Percentiles rank a stretch among this genome's conserved stretches.
Conservation (phyloP, 2,113 vertebrate genomes). For the Megalops atlanticus region DNA sequence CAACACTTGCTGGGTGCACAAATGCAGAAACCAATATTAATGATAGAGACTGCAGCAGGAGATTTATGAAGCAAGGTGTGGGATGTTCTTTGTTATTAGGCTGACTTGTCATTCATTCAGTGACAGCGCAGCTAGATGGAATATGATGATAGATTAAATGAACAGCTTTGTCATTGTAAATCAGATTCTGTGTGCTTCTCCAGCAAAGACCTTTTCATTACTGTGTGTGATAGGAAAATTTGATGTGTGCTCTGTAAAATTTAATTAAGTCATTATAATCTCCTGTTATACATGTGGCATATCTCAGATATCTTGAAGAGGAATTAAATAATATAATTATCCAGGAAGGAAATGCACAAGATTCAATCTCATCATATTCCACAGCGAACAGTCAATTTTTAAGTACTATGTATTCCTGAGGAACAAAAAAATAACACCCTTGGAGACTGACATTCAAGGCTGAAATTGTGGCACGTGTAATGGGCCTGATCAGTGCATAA, state of each 20-base stretch:
- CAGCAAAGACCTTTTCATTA: conserved; percentile 28
- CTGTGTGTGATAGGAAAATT: conserved; percentile 22
- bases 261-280: conserved; percentile 42
- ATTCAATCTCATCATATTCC: conserved; percentile 25
- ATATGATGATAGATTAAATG: conserved; percentile 27
- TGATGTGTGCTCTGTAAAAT: conserved; percentile 35
- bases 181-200: conserved; percentile 22
- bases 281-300: conserved; percentile 27
- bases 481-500: conserved; percentile 20
- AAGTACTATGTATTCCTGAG: conserved; percentile 12
- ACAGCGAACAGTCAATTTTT: conserved; percentile 18
- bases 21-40: conserved; percentile 12
- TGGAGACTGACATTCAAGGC: conserved; percentile 25
- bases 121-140: conserved; percentile 15
- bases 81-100: conserved; percentile 25
- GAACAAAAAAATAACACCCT: conserved; percentile 18
- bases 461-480: conserved; percentile 13
- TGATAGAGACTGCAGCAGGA: background rate
- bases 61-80: conserved; percentile 14
- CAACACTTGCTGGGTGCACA: background rate
- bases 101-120: conserved; percentile 17
- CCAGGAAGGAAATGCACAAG: conserved; percentile 9
- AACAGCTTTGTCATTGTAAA: conserved; percentile 32
- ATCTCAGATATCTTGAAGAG: conserved; percentile 26
- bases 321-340: conserved; percentile 35